phyloP scores from a whole-genome alignment of 2,888 invertebrate species.

The Trichacis sp. region DNA sequence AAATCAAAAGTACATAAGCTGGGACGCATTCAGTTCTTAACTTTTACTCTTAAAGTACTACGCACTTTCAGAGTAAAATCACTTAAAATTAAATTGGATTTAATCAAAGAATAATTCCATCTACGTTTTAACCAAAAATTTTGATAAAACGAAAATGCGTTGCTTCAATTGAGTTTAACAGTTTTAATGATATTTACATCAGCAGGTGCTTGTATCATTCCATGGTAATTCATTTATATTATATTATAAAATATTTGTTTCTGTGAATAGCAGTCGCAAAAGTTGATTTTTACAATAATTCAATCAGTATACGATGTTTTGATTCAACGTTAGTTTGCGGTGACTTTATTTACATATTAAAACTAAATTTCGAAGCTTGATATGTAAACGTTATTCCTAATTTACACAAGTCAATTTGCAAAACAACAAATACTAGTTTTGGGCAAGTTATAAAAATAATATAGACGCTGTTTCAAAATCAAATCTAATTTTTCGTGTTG shows the following conservation, averaged over 20 bases:
- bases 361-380: conserved; percentile 4
- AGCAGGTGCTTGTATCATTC: neutral
- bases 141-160: neutral
- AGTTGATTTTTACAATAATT: neutral
- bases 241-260: conserved; percentile 10
- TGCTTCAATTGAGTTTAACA: neutral
- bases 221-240: neutral
- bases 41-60: too few species aligned
- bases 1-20: neutral
- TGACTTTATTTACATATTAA: conserved; percentile 17
- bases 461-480: conserved; percentile 24
- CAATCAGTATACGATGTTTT: neutral
- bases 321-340: conserved; percentile 2
- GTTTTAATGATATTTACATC: neutral
- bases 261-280: conserved; percentile 4
- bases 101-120: conserved; percentile 7
- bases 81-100: too few species aligned
- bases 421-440: conserved; percentile 1
- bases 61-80: too few species aligned
- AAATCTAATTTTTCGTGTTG: conserved; percentile 9
- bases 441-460: conserved; percentile 14
- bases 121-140: neutral
- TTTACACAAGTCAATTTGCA: conserved; percentile 8
- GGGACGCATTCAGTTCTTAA: too few species aligned
- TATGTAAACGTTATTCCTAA: conserved; percentile 15